Evolutionary conservation across 2,113 vertebrate species (phyloP).

Genomic region (Hydropotes inermis): DNA sequence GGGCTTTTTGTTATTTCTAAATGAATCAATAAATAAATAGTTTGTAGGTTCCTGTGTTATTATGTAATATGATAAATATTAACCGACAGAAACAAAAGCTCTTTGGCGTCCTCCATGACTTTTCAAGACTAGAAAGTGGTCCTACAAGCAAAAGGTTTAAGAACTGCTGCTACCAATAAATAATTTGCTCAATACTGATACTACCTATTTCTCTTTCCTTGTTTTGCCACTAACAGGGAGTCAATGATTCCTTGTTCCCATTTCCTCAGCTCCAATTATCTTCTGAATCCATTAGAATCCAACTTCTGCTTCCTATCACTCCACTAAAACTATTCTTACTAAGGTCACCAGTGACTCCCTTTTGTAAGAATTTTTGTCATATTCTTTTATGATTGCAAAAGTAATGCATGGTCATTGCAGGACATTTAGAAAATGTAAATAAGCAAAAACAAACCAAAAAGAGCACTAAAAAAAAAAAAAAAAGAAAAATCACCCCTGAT

Average conservation of each 20-base stretch:
- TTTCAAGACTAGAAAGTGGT: neutral
- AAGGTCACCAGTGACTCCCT: neutral
- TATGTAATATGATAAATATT: neutral
- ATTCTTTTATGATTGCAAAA: constrained; percentile 14
- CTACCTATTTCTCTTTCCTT: neutral
- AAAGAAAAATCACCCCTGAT: neutral
- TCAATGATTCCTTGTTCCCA: neutral
- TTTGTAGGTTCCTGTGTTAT: neutral
- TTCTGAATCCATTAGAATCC: neutral
- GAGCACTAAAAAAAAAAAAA: neutral
- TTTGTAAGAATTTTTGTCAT: neutral
- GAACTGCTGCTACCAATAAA: neutral
- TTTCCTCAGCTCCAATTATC: neutral
- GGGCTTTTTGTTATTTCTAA: neutral
- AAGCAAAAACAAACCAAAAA: constrained; percentile 18
- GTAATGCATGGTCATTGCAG: neutral
- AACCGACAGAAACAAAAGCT: neutral
- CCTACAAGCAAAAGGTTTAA: neutral
- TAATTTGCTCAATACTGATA: neutral
- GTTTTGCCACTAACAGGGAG: neutral
- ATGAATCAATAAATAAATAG: neutral
- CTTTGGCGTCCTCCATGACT: neutral
- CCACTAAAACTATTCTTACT: neutral
- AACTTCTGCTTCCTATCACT: neutral
- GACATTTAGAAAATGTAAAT: neutral